Evolutionary conservation across 2,888 invertebrate genomes (phyloP).

Genomic region (Hydroisotoma schaefferi): DNA sequence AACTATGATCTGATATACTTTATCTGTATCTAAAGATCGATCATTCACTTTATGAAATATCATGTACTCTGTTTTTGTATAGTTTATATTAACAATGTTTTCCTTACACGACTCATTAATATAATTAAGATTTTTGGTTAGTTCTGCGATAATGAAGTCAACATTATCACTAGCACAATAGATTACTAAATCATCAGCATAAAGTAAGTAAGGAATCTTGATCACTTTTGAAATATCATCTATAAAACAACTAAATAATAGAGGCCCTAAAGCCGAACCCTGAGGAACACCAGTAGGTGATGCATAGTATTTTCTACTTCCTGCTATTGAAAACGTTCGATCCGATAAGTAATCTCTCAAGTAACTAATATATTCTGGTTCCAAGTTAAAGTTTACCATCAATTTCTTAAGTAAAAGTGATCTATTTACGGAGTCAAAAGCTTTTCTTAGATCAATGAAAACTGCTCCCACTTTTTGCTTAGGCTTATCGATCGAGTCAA

Average conservation of each 20-base stretch:
- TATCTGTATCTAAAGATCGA: neutral
- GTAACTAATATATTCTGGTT: neutral
- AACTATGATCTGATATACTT: neutral
- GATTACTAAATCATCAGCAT: conserved; percentile 17
- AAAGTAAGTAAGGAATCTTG: conserved; percentile 2
- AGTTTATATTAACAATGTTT: neutral
- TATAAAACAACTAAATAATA: conserved; percentile 22
- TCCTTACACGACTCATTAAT: neutral
- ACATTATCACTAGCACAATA: neutral
- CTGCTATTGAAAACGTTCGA: conserved; percentile 12
- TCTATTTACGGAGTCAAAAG: conserved; percentile 3
- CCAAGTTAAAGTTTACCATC: neutral
- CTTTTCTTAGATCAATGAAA: neutral
- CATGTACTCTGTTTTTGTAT: neutral
- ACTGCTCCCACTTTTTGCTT: conserved; percentile 4
- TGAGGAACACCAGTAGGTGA: conserved; percentile 6
- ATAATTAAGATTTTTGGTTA: neutral
- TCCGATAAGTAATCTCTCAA: conserved; percentile 5
- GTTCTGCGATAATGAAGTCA: neutral
- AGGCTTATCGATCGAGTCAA: neutral
- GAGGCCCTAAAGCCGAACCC: conserved; percentile 17
- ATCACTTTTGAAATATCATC: conserved; percentile 23
- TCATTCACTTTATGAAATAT: neutral
- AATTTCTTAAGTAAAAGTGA: neutral
- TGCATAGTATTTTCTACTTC: neutral